Percentiles rank a stretch among this genome's conserved stretches.
phyloP scores from a whole-genome alignment of 2,797 vertebrate genomes.

The Podarcis siculus region DNA sequence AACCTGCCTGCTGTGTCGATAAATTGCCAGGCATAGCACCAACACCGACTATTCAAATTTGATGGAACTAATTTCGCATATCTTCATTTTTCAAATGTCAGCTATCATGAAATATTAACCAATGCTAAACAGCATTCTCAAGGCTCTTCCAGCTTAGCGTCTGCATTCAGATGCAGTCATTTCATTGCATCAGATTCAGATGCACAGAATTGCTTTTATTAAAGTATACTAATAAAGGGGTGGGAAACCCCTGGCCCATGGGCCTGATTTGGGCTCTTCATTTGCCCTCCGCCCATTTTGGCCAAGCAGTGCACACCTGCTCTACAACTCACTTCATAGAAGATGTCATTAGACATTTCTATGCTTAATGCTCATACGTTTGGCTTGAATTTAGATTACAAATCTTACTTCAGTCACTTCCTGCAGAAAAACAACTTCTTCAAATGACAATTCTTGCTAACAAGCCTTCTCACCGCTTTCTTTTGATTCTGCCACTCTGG shows the following conservation, averaged over 20 bases:
- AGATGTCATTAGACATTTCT: not conserved
- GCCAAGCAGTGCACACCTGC: no score
- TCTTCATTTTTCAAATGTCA: not conserved
- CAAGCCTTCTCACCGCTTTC: not conserved
- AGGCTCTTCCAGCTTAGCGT: not conserved
- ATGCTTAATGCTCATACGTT: not conserved
- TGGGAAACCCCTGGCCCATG: no score
- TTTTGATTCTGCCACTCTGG: not conserved
- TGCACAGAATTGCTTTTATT: not conserved
- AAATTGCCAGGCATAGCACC: not conserved
- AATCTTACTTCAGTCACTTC: not conserved
- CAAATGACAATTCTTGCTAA: not conserved
- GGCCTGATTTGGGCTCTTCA: no score
- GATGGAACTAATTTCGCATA: not conserved
- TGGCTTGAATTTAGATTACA: not conserved
- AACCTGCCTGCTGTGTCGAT: conserved; percentile 7
- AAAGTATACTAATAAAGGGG: not conserved
- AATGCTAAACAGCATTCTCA: not conserved
- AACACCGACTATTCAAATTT: not conserved
- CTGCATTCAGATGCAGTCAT: not conserved
- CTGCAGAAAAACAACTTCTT: not conserved
- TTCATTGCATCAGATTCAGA: conserved; percentile 5
- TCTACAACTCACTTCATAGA: no score
- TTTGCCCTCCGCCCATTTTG: not conserved
- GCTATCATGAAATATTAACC: conserved; percentile 11